Conservation (phyloP, 2,113 vertebrate species). For the Mionectes macconnelli region DNA sequence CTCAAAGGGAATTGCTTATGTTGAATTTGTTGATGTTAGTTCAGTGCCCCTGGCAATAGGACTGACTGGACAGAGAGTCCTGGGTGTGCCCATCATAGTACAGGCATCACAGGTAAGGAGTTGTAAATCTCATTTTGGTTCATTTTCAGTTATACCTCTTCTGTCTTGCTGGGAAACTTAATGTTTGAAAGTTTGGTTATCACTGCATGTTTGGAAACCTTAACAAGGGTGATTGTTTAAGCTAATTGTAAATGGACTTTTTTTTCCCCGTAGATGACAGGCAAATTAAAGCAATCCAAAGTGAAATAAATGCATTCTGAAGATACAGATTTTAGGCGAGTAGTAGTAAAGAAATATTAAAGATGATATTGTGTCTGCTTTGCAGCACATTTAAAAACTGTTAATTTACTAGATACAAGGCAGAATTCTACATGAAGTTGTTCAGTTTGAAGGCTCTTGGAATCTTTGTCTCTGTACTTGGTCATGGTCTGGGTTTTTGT, state of each 20-base stretch:
- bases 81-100: slow-evolving; percentile 96
- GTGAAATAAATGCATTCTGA: background rate
- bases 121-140: background rate
- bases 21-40: slow-evolving; percentile 93
- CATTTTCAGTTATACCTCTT: background rate
- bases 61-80: slow-evolving; percentile 91
- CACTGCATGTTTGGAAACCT: background rate
- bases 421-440: background rate
- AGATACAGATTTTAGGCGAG: background rate
- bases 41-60: slow-evolving; percentile 97
- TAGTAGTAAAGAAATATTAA: background rate
- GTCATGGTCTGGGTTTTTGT: background rate
- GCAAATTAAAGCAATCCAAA: background rate
- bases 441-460: background rate
- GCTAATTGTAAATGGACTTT: background rate
- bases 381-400: background rate
- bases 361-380: background rate
- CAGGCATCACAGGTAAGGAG: slow-evolving; percentile 92
- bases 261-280: background rate
- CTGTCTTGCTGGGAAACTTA: background rate
- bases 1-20: slow-evolving; percentile 97
- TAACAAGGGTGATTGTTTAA: background rate
- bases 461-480: background rate
- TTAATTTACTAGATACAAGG: background rate
- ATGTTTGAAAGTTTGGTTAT: background rate